Evolutionary conservation across 2,888 invertebrate genomes (phyloP), one percentile per base, ranked within the genome.

Genomic region (Teinopalpus imperialis): DNA sequence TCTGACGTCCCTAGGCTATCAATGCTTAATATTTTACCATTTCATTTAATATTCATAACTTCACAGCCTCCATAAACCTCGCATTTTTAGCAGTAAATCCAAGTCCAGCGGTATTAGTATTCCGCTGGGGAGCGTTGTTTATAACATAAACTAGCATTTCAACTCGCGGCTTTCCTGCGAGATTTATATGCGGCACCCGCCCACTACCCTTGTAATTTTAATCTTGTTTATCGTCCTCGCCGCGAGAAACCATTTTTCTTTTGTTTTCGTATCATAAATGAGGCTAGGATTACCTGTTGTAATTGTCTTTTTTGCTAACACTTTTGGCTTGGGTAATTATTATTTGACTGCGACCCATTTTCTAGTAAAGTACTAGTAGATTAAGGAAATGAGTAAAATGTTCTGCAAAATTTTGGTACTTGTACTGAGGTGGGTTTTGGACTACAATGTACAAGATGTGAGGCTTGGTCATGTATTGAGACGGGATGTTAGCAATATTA

Each of bases 141-240:
- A 52, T 54, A 54, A 47, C 55, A 53, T 57, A 59, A 51, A 65
- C 66, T 68, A 66, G 54, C 61, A 57, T 54, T 44, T 44, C 37
- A 44, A 37, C 37, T 56, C 59, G 49, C 49, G 47, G 59, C 56
- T 62, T 62, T 57, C 43, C 45, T 54, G 42, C 26, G 43, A 67
- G 72, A 76, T 76, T 75, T 72, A 79, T 68, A 51, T 46, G 43
- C 57, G 48, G 49, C 53, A 27, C 56, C 59, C 61, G 60, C 63
- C 63, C 62, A 64, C 59, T 65, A 40, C 54, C 54, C 53, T 48
- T 76, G 74, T 75, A 77, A 78, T 78, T 74, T 75, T 76, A 78
- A 79, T 75, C 69, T 71, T 74, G 68, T 81, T 78, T 80, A 74
- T 73, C 49, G 67, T 57, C 52, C 51, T 58, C 52, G 37, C 48